Conservation (phyloP, 2,888 invertebrate genomes). For the Hyles lineata region DNA sequence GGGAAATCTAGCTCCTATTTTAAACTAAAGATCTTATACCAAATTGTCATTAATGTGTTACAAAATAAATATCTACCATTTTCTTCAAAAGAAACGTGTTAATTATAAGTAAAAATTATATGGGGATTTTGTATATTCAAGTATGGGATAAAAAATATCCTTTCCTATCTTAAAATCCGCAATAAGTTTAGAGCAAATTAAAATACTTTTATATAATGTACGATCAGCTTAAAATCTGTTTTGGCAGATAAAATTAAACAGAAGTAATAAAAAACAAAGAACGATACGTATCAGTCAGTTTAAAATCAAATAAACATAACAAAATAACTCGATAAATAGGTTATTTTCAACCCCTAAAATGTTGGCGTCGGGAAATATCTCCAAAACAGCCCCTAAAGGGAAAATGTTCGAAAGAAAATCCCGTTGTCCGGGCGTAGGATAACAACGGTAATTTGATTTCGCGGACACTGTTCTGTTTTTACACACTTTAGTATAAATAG, state of each 20-base stretch:
- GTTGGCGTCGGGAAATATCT: conserved; percentile 27
- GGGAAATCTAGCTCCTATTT: too few species aligned
- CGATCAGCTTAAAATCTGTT: too few species aligned
- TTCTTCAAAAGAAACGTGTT: not conserved
- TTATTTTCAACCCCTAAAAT: conserved; percentile 29
- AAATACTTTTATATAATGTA: too few species aligned
- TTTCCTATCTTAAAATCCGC: too few species aligned
- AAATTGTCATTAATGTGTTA: too few species aligned
- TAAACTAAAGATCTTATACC: too few species aligned
- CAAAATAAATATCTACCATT: too few species aligned
- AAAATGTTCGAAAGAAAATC: conserved; percentile 29
- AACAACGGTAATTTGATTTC: conserved; percentile 21
- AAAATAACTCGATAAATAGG: conserved; percentile 27
- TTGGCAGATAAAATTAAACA: not conserved
- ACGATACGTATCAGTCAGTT: conserved; percentile 4
- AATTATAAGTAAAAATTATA: not conserved
- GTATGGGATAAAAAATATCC: too few species aligned
- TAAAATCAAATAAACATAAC: conserved; percentile 24
- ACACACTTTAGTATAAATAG: not conserved
- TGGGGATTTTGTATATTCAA: not conserved
- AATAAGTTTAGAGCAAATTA: too few species aligned
- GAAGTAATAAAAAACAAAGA: not conserved
- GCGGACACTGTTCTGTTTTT: conserved; percentile 22
- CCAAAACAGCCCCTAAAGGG: conserved; percentile 30
- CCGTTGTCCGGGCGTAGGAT: conserved; percentile 23